Conservation (phyloP, 2,113 vertebrate species). For the Forbesichthys agassizii region DNA sequence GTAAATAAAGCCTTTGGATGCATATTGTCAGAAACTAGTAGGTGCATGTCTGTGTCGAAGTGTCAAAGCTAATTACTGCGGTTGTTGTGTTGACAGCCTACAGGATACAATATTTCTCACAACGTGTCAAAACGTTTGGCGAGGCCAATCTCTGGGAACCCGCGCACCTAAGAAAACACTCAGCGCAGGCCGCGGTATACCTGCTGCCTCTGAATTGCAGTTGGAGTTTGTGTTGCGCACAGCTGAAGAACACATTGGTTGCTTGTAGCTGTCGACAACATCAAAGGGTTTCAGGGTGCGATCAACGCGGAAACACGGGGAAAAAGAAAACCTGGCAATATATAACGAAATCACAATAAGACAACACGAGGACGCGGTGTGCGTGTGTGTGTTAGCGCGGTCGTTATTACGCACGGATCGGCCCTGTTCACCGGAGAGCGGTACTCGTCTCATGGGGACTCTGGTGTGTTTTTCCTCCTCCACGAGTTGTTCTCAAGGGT, state of each 20-base stretch:
- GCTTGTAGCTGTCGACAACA: constrained; percentile 78
- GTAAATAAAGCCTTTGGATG: background rate
- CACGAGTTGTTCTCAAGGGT: constrained; percentile 71
- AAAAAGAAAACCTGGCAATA: constrained; percentile 76
- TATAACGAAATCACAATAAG: constrained; percentile 26
- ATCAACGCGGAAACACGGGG: constrained; percentile 64
- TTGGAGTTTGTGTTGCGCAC: constrained; percentile 76
- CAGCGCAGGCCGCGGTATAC: constrained; percentile 62
- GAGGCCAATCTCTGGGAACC: constrained; percentile 74
- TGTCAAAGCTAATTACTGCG: constrained; percentile 36
- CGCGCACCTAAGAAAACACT: constrained; percentile 91
- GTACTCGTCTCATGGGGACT: constrained; percentile 60
- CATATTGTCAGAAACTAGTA: too few species aligned
- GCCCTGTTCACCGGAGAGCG: constrained; percentile 28
- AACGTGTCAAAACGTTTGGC: constrained; percentile 84
- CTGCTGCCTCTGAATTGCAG: constrained; percentile 74
- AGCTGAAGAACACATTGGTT: constrained; percentile 95
- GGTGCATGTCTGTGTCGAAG: background rate
- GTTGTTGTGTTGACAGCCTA: constrained; percentile 62
- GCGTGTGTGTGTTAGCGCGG: constrained; percentile 4
- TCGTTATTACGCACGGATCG: constrained; percentile 8
- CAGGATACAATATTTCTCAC: constrained; percentile 79
- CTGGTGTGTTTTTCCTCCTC: constrained; percentile 31
- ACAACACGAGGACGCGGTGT: constrained; percentile 74
- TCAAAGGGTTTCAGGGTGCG: constrained; percentile 80